Conservation (phyloP, 2,888 invertebrate species). For the Molorchus minor region DNA sequence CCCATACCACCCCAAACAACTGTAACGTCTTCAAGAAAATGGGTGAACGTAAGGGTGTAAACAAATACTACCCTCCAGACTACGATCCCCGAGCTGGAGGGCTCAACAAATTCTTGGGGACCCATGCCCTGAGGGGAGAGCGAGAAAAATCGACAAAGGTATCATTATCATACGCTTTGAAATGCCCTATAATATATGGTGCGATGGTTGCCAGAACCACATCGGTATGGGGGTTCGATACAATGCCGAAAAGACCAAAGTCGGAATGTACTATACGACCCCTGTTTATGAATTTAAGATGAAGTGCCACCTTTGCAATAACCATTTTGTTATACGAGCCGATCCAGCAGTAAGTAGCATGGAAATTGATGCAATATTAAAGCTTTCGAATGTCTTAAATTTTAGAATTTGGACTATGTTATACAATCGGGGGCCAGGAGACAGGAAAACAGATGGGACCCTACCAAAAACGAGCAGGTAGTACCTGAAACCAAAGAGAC, state of each 20-base stretch:
- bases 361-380: neutral
- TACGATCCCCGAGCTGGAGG: constrained; percentile 96
- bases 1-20: too few species aligned
- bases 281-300: constrained; percentile 98
- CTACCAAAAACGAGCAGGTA: constrained; percentile 92
- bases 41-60: constrained; percentile 98
- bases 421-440: constrained; percentile 94
- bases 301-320: constrained; percentile 98
- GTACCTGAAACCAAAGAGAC: constrained; percentile 92
- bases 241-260: constrained; percentile 90
- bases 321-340: constrained; percentile 97
- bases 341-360: constrained; percentile 87
- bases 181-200: constrained; percentile 99
- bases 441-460: constrained; percentile 99
- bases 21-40: too few species aligned
- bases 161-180: constrained; percentile 97
- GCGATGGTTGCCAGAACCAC: constrained; percentile 96
- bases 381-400: too few species aligned
- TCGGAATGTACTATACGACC: constrained; percentile 98
- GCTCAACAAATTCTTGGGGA: constrained; percentile 91
- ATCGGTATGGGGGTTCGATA: constrained; percentile 99
- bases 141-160: constrained; percentile 93
- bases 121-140: constrained; percentile 96
- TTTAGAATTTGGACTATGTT: constrained; percentile 94
- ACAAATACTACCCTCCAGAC: constrained; percentile 98